phyloP scores from a whole-genome alignment of 2,888 invertebrate genomes.

The Pasiphila rectangulata region DNA sequence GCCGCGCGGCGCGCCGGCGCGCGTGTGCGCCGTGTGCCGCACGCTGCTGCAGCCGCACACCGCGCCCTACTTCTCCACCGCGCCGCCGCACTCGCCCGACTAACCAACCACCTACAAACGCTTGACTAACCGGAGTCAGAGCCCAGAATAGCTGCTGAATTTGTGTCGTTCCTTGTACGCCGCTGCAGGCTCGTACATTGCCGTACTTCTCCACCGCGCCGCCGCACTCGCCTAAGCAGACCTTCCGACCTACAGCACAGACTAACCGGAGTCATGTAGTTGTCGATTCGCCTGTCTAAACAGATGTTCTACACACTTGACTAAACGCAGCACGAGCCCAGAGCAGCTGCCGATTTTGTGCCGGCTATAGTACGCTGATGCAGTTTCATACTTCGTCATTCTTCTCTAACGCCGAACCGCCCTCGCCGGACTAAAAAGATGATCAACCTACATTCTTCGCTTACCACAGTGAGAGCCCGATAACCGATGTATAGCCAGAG shows the following conservation, averaged over 20 bases:
- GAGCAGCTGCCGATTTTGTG: no score
- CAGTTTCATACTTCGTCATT: constrained; percentile 94
- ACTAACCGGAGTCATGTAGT: no score
- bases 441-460: no score
- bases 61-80: constrained; percentile 95
- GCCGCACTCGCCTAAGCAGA: constrained; percentile 81
- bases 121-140: no score
- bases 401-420: constrained; percentile 94
- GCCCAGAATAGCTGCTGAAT: no score
- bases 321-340: no score
- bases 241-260: constrained; percentile 8
- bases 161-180: constrained; percentile 98
- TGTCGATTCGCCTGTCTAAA: no score
- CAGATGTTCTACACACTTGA: no score
- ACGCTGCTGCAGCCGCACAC: constrained; percentile 95
- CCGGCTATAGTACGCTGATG: constrained; percentile 98
- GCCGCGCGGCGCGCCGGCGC: constrained; percentile 90
- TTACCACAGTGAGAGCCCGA: no score
- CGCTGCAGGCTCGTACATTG: constrained; percentile 93
- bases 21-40: constrained; percentile 98
- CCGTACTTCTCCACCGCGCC: constrained; percentile 95
- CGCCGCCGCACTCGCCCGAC: constrained; percentile 82
- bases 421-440: no score
- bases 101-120: constrained; percentile 6
- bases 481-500: no score